These are phyloP conservation scores for Garrulus glandarius DNA, from an alignment of 2,797 vertebrate genomes.

Conservation along the genomic window DNA sequence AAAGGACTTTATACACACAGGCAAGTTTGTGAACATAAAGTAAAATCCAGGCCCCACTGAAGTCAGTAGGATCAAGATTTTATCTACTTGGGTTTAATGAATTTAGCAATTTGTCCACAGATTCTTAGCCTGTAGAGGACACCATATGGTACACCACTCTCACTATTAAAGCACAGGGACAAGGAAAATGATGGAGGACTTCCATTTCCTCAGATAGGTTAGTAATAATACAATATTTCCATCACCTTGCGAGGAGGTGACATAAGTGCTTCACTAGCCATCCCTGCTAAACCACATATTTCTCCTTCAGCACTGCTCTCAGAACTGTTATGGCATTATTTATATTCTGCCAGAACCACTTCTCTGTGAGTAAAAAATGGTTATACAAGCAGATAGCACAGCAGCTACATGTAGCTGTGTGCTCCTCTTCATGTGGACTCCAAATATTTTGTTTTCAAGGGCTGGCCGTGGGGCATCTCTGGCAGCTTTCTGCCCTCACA, in stretches of 20 bases:
- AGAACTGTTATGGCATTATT: background rate
- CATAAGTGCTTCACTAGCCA: conserved; percentile 19
- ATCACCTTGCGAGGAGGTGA: background rate
- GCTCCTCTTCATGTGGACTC: background rate
- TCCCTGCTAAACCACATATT: conserved; percentile 32
- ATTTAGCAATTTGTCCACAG: background rate
- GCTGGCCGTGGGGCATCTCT: background rate
- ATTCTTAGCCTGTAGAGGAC: background rate
- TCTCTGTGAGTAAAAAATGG: background rate
- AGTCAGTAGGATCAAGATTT: background rate
- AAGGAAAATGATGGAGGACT: background rate
- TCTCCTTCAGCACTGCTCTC: conserved; percentile 3
- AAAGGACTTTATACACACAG: background rate
- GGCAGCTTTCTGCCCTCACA: background rate
- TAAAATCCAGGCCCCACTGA: background rate
- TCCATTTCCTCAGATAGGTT: conserved; percentile 29
- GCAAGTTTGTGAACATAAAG: background rate
- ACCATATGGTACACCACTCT: background rate
- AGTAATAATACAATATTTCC: conserved; percentile 43
- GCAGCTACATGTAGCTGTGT: background rate
- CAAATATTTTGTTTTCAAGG: background rate
- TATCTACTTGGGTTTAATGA: background rate
- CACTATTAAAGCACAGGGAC: background rate
- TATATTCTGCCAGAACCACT: conserved; percentile 23
- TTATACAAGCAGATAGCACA: background rate